These are phyloP conservation scores for Linurgus olivaceus DNA, from an alignment of 2,797 vertebrate species.

Conservation along the genomic window DNA sequence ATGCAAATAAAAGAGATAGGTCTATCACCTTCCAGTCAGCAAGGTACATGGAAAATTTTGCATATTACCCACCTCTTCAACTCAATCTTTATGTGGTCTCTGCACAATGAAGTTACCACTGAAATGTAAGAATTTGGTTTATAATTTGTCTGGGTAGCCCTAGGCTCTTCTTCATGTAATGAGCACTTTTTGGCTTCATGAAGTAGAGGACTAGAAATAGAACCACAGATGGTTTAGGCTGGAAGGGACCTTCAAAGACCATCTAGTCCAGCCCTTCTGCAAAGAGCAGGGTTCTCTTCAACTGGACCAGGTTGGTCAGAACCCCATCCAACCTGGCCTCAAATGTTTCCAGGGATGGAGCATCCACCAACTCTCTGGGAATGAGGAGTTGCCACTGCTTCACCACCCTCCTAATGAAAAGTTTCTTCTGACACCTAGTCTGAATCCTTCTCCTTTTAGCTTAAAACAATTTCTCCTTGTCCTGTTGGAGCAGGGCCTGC, in stretches of 20 bases:
- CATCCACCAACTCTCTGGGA: not conserved
- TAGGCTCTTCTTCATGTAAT: not conserved
- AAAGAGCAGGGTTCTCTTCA: not conserved
- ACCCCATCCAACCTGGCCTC: not conserved
- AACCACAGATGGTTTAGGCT: not conserved
- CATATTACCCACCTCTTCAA: not conserved
- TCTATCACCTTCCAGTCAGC: not conserved
- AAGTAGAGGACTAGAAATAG: not conserved
- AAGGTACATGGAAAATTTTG: not conserved
- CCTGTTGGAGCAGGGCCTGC: fast-evolving
- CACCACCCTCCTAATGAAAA: not conserved
- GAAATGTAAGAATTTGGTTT: not conserved
- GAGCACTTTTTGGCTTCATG: not conserved
- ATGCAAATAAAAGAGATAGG: not conserved
- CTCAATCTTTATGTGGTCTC: not conserved
- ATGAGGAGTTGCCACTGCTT: not conserved
- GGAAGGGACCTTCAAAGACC: not conserved
- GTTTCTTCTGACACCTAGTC: not conserved
- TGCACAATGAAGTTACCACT: not conserved
- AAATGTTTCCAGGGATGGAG: not conserved
- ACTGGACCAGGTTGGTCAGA: not conserved
- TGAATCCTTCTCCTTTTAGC: too few species aligned
- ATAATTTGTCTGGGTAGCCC: not conserved
- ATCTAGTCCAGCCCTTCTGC: not conserved
- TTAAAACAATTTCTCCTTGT: not conserved